Evolutionary conservation across 2,113 vertebrate species (phyloP).

Genomic region (Vulpes lagopus): DNA sequence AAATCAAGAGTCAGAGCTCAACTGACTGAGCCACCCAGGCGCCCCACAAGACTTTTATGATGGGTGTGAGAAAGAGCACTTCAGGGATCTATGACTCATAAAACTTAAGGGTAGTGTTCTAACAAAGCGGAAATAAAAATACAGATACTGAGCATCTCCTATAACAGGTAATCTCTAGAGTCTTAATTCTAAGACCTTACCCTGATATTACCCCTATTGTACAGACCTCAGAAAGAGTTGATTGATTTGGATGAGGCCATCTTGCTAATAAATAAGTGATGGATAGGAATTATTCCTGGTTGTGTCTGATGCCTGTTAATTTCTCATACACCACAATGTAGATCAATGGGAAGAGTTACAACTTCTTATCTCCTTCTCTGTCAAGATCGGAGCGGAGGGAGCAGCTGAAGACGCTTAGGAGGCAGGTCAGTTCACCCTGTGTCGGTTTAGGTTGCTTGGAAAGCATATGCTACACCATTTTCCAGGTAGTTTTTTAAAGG

Average conservation of each 20-base stretch:
- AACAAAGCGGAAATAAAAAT: neutral
- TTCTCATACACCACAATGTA: neutral
- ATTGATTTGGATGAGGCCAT: neutral
- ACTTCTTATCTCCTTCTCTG: neutral
- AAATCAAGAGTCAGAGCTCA: neutral
- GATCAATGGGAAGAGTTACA: neutral
- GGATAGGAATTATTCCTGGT: neutral
- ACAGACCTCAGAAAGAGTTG: neutral
- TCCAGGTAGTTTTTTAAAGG: conserved; percentile 15
- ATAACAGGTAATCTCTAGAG: neutral
- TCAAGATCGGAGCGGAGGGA: neutral
- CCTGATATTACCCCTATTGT: neutral
- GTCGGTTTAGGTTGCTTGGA: neutral
- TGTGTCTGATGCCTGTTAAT: neutral
- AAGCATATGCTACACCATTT: neutral
- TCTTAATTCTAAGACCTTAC: neutral
- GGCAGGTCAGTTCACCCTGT: neutral
- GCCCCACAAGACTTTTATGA: neutral
- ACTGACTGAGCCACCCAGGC: neutral
- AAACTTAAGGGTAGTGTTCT: neutral
- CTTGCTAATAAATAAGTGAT: neutral
- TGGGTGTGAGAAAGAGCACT: neutral
- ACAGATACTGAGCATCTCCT: neutral
- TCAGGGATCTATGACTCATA: neutral
- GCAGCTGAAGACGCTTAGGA: neutral